Base-by-base conservation (phyloP, 2,797 vertebrate species). In the Anabacerthia variegaticeps region DNA sequence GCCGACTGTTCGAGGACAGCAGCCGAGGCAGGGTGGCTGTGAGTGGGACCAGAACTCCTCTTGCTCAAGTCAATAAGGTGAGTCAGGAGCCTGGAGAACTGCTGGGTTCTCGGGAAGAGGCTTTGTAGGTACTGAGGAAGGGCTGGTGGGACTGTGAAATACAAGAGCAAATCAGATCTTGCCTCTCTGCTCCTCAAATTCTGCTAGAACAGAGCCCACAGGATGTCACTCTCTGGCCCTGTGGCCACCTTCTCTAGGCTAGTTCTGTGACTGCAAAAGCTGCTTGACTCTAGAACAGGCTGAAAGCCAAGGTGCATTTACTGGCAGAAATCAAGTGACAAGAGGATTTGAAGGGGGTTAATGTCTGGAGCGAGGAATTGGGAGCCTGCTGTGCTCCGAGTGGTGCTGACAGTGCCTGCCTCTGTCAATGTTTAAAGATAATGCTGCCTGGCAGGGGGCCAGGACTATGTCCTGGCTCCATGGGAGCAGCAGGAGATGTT, bases 51-150 rank as follows among this genome's bases (percentile, higher is more conserved):
- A 98, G 99, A 89, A 99, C 99, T 2, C 99, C 99, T 15, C 98
- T 99, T 81, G 99, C 98, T 93, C 98, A 99, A 77, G 98, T 99
- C 76, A 99, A 99, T 97, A 99, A 99, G 99, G 99, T 99, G 92
- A 95, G 97, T 12, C 12, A 1, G 41, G 78, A 65, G 66, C 52
- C 24, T 10, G 21, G 43, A 41, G 66, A n/a, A 13, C 3, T 3
- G 6, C 14, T 10, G 23, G 41, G 10, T 27, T 41, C 52, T 68
- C 34, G 6, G 76, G 66, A 43, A 22, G 11, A 22, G 37, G 28
- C 9, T 8, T 3, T 3, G n/a, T 12, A 1, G 6, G 10, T 13
- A 2, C 14, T 34, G 36, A 23, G 28, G 66, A 24, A 66, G 65
- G 75, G 81, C 58, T 86, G 71, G 8, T 6, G 51, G 52, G 27